Percentiles rank a stretch among this genome's conserved stretches.
These are phyloP conservation scores for Cheilosia vulpina DNA, from an alignment of 2,888 invertebrate genomes.

Conservation along the genomic window DNA sequence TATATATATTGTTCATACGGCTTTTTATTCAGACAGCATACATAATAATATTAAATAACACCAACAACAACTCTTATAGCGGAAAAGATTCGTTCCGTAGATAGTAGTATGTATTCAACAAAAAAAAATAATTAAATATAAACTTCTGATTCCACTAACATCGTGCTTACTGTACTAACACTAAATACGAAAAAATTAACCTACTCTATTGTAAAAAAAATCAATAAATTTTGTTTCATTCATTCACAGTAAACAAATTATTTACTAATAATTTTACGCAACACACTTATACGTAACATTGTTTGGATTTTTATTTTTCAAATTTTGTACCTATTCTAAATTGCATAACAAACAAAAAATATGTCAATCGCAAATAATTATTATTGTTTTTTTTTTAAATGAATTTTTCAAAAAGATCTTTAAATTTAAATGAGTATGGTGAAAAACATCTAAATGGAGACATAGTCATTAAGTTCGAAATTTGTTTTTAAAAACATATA, in stretches of 20 bases:
- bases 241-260: slow-evolving; percentile 11
- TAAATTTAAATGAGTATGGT: slow-evolving; percentile 37
- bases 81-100: slow-evolving; percentile 46
- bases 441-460: slow-evolving; percentile 28
- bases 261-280: slow-evolving; percentile 46
- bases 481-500: background rate
- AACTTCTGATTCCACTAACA: slow-evolving; percentile 63
- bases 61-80: slow-evolving; percentile 35
- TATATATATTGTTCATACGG: slow-evolving; percentile 21
- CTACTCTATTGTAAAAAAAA: slow-evolving; percentile 65
- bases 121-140: slow-evolving; percentile 33
- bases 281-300: slow-evolving; percentile 44
- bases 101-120: slow-evolving; percentile 48
- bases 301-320: slow-evolving; percentile 47
- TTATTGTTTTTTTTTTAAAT: slow-evolving; percentile 33
- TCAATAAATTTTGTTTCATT: slow-evolving; percentile 27
- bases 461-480: slow-evolving; percentile 32
- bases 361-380: slow-evolving; percentile 81
- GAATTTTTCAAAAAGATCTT: slow-evolving; percentile 13
- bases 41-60: slow-evolving; percentile 43
- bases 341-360: slow-evolving; percentile 71
- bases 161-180: slow-evolving; percentile 59
- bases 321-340: slow-evolving; percentile 38
- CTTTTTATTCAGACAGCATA: slow-evolving; percentile 65
- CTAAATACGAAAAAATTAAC: slow-evolving; percentile 58